Base-by-base conservation (phyloP, 2,113 vertebrate species). In the Cepphus grylle region DNA sequence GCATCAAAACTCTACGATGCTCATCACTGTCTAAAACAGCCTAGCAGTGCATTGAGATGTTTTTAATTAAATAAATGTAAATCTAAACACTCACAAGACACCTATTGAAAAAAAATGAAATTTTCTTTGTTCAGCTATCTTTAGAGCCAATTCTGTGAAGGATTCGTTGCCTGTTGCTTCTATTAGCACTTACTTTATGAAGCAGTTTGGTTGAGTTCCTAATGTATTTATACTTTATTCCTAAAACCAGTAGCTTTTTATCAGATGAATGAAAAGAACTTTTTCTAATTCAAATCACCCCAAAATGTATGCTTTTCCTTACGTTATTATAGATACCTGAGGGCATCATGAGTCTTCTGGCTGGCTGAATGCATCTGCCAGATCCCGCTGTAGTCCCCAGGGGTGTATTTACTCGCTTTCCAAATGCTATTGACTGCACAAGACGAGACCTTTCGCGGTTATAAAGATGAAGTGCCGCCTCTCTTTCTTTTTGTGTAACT, bases 381-480 rank as follows among this genome's bases (percentile, higher is more conserved):
- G 61, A 74, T 49, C 22, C 23, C 45, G 12, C 47, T 1, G 65
- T 20, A 53, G 81, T 52, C 40, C 82, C 32, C 71, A 96, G 86
- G 4, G 87, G 83, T 12, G 81, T 13, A 38, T 97, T 95, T n/a
- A 81, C 63, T 95, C 87, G 96, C 94, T 84, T 97, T 88, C 98
- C 93, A 71, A 99, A 99, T 50, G 97, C 98, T 77, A 99, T 50
- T 2, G 98, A 97, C 61, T 98, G 98, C 56, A 97, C 7, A 7
- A 98, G 45, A 29, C 91, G 66, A 65, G 98, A 96, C 78, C 81
- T 97, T 84, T 98, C 86, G 1, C 77, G 92, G 89, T 96, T 94
- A 91, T 92, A 97, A 66, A 97, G 89, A 42, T 96, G 96, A 87
- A 98, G 95, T 2, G 97, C 98, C 27, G 78, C 92, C 83, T 97